phyloP scores from a whole-genome alignment of 2,888 invertebrate genomes.

The Alsophila aescularia region DNA sequence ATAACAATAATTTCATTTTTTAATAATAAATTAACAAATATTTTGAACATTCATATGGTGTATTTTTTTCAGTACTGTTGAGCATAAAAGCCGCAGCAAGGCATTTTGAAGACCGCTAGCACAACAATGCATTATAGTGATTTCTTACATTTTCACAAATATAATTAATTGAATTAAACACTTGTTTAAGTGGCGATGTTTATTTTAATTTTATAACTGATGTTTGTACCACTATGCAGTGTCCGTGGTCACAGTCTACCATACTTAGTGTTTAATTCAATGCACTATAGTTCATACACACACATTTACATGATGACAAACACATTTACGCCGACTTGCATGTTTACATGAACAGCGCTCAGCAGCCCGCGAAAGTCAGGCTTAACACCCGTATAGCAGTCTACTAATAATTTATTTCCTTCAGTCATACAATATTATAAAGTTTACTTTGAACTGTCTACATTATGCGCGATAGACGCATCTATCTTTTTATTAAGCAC shows the following conservation, averaged over 20 bases:
- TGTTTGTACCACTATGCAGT: no score
- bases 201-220: no score
- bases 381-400: slow-evolving; percentile 58
- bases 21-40: slow-evolving; percentile 30
- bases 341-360: slow-evolving; percentile 25
- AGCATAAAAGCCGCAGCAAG: slow-evolving; percentile 34
- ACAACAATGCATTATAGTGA: slow-evolving; percentile 27
- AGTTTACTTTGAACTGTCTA: slow-evolving; percentile 31
- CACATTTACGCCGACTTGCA: slow-evolving; percentile 6
- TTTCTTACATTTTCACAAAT: no score
- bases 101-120: slow-evolving; percentile 25
- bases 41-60: slow-evolving; percentile 38
- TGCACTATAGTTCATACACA: no score
- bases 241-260: no score
- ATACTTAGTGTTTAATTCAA: no score
- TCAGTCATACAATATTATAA: slow-evolving; percentile 37
- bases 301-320: slow-evolving; percentile 7
- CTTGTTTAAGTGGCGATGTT: no score
- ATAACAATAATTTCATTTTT: slow-evolving; percentile 33
- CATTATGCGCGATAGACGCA: slow-evolving; percentile 20
- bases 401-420: slow-evolving; percentile 35
- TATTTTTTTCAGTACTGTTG: slow-evolving; percentile 37
- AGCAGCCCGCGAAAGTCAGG: slow-evolving; percentile 33
- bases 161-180: no score
- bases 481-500: slow-evolving; percentile 27